Conservation (phyloP, 2,113 vertebrate species). For the Siphamia tubifer region DNA sequence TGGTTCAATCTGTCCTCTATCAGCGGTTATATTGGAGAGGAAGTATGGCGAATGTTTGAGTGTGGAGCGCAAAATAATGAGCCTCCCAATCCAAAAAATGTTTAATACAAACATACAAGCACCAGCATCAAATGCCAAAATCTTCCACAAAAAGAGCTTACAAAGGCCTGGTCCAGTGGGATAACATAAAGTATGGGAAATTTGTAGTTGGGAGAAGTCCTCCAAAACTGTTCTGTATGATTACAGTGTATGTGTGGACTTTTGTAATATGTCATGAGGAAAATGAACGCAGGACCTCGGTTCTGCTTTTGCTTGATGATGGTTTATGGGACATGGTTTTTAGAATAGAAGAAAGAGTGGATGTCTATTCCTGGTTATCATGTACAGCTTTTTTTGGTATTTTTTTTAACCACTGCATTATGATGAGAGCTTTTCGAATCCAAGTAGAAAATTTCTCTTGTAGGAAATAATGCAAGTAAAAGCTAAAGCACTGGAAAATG, state of each 20-base stretch:
- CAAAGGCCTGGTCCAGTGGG: slow-evolving; percentile 35
- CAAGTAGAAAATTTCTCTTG: slow-evolving; percentile 10
- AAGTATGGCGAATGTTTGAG: slow-evolving; percentile 44
- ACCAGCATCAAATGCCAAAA: slow-evolving; percentile 43
- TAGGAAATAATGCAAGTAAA: slow-evolving; percentile 36
- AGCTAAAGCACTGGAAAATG: slow-evolving; percentile 46
- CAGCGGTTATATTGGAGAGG: slow-evolving; percentile 53
- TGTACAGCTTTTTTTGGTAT: neutral
- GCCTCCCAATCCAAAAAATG: slow-evolving; percentile 50
- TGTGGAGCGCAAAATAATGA: slow-evolving; percentile 61
- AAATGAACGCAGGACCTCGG: slow-evolving; percentile 9
- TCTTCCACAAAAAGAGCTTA: slow-evolving; percentile 42
- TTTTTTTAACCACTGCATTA: no score
- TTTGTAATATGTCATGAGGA: slow-evolving; percentile 42
- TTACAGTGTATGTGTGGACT: slow-evolving; percentile 31
- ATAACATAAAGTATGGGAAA: slow-evolving; percentile 49
- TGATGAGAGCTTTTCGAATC: slow-evolving; percentile 20
- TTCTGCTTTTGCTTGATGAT: slow-evolving; percentile 5
- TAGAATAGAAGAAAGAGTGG: neutral
- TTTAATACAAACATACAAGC: slow-evolving; percentile 60
- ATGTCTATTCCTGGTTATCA: neutral
- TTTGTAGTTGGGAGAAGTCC: slow-evolving; percentile 15
- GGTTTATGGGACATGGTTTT: slow-evolving; percentile 13
- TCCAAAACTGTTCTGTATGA: slow-evolving; percentile 25
- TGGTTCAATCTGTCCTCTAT: slow-evolving; percentile 56